Evolutionary conservation across 2,113 vertebrate genomes (phyloP), one percentile per base, ranked within the genome.

Genomic region (Sporophila hypoxantha): DNA sequence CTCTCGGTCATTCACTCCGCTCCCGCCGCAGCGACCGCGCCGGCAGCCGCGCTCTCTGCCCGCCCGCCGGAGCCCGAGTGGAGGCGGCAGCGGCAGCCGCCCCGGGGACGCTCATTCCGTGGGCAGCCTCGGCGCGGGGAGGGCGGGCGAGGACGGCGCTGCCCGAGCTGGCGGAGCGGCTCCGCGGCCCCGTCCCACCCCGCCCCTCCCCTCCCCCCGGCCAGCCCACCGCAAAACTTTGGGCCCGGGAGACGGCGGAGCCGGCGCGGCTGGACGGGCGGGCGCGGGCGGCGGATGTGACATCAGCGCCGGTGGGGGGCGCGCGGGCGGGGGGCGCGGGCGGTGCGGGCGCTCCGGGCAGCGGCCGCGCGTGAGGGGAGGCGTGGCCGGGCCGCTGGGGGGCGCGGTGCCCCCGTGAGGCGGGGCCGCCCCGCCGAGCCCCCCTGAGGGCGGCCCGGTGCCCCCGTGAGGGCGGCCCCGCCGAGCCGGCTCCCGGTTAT

Each of bases 61-160:
- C 91, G 95, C 94, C 95, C 59, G 95, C 93, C 90, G 36, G 90
- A 86, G 91, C 94, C 90, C 88, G 90, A 94, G 29, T 88, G 87
- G 93, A 85, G 93, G 91, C 82, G 88, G 89, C 76, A 42, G 88
- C 85, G 69, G 94, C 92, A 87, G 94, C 90, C 73, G 93, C 95
- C 96, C 93, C 91, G 93, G 95, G 96, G 93, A 95, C 95, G 96
- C 93, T 96, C 97, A 96, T 97, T 96, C 96, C 96, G 96, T 96
- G 95, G 96, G 95, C 96, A 78, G 94, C 77, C 95, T 88, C 64
- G 13, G 87, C 71, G 90, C 90, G 14, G 68, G 66, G 86, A 91
- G 89, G 93, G 50, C 67, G 62, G 41, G 86, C 87, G 93, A 95
- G 55, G 87, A 56, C 76, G 85, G 88, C 91, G 90, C 95, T 95